phyloP scores from a whole-genome alignment of 92 coral and sea anemone genomes.

The Desmophyllum pertusum region DNA sequence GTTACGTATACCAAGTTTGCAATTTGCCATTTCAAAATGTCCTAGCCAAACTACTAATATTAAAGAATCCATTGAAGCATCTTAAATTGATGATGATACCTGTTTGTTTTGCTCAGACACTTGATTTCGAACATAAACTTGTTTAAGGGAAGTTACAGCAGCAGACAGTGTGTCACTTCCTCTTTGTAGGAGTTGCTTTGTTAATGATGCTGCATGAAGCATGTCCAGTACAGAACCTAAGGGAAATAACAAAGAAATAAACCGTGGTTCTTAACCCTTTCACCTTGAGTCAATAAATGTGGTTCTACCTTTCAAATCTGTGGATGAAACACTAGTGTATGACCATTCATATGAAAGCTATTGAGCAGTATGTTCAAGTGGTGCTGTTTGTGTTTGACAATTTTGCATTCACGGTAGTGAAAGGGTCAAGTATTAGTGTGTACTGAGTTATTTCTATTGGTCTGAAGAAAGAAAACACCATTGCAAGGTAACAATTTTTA shows the following conservation, averaged over 20 bases:
- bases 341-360: no score
- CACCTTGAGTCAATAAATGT: no score
- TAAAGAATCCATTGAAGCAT: neutral
- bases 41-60: neutral
- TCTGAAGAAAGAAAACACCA: neutral
- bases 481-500: neutral
- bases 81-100: slow-evolving; percentile 40
- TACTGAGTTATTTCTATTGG: neutral
- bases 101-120: slow-evolving; percentile 63
- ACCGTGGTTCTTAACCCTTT: neutral
- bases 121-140: slow-evolving; percentile 83
- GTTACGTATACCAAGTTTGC: neutral
- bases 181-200: slow-evolving; percentile 67
- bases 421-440: neutral
- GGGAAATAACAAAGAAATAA: neutral
- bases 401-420: no score
- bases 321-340: no score
- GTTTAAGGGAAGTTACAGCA: slow-evolving; percentile 69
- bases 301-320: no score
- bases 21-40: neutral
- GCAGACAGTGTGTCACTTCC: slow-evolving; percentile 64
- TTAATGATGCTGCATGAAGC: slow-evolving; percentile 79
- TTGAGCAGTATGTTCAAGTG: no score
- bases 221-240: slow-evolving; percentile 81
- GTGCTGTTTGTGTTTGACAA: neutral